A percentile compares a stretch with the other conserved stretches of the same genome.
These are phyloP conservation scores for Neodon shergylaensis DNA, from an alignment of 2,113 vertebrate species.

Conservation along the genomic window DNA sequence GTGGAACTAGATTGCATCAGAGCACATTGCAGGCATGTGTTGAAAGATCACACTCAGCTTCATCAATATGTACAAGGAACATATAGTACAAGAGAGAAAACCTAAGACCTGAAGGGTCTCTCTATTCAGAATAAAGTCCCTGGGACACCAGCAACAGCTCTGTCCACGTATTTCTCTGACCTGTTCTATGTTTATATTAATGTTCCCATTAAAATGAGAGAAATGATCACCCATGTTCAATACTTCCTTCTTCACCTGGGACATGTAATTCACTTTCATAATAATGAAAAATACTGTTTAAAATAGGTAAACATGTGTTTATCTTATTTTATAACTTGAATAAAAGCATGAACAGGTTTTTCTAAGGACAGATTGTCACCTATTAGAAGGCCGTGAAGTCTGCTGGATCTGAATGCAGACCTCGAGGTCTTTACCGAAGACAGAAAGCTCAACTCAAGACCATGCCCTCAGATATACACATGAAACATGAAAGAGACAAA, in stretches of 20 bases:
- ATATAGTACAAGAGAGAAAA: constrained; percentile 12
- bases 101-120: not conserved
- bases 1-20: not conserved
- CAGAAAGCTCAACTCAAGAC: not conserved
- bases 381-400: not conserved
- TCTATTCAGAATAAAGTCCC: not conserved
- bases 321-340: constrained; percentile 34
- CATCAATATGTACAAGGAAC: not conserved
- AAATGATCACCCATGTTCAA: not conserved
- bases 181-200: no score
- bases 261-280: not conserved
- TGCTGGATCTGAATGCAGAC: not conserved
- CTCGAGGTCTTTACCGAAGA: no score
- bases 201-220: not conserved
- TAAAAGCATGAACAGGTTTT: not conserved
- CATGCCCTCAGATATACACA: not conserved
- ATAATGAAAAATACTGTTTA: not conserved
- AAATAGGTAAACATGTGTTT: not conserved
- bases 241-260: not conserved
- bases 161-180: not conserved
- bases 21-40: not conserved
- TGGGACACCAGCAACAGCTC: not conserved
- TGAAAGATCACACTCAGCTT: not conserved
- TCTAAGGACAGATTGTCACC: not conserved
- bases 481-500: not conserved